Conservation (phyloP, 1,140 invertebrate genomes). For the Varroa destructor region DNA sequence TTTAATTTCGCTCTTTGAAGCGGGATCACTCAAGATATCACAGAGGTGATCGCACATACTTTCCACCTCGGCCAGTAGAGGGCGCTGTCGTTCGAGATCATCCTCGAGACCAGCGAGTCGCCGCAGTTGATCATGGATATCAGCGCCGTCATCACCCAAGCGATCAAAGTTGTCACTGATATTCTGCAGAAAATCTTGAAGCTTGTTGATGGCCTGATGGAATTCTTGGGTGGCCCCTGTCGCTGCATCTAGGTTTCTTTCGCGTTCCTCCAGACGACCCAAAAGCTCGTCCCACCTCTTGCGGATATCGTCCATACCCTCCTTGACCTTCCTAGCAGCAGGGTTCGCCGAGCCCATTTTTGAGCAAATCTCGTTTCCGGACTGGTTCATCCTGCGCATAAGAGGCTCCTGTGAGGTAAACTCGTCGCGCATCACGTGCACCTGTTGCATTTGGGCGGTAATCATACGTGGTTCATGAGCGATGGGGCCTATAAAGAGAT, state of each 20-base stretch:
- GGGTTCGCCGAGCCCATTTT: constrained; percentile 54
- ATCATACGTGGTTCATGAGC: constrained; percentile 85
- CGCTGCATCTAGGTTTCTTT: constrained; percentile 66
- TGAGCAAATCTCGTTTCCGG: constrained; percentile 59
- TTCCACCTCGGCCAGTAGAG: constrained; percentile 70
- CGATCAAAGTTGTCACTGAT: constrained; percentile 75
- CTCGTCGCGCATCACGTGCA: constrained; percentile 70
- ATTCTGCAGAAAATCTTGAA: constrained; percentile 63
- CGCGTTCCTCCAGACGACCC: constrained; percentile 61
- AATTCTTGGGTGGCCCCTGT: constrained; percentile 78
- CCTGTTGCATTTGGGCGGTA: constrained; percentile 80
- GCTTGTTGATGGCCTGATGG: constrained; percentile 62
- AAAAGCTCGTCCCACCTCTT: constrained; percentile 63
- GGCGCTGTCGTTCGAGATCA: constrained; percentile 70
- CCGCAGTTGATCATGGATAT: constrained; percentile 69
- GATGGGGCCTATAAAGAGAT: constrained; percentile 52
- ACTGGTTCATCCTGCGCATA: constrained; percentile 64
- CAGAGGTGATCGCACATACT: constrained; percentile 68
- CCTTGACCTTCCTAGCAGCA: constrained; percentile 56
- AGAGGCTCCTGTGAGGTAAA: constrained; percentile 77
- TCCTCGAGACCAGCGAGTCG: constrained; percentile 65
- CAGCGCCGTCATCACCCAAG: constrained; percentile 53
- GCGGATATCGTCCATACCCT: constrained; percentile 43
- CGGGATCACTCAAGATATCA: constrained; percentile 74
- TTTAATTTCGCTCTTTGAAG: constrained; percentile 75